phyloP scores from a whole-genome alignment of 53 echinoderm and acorn worm species.

The Holothuria leucospilota region DNA sequence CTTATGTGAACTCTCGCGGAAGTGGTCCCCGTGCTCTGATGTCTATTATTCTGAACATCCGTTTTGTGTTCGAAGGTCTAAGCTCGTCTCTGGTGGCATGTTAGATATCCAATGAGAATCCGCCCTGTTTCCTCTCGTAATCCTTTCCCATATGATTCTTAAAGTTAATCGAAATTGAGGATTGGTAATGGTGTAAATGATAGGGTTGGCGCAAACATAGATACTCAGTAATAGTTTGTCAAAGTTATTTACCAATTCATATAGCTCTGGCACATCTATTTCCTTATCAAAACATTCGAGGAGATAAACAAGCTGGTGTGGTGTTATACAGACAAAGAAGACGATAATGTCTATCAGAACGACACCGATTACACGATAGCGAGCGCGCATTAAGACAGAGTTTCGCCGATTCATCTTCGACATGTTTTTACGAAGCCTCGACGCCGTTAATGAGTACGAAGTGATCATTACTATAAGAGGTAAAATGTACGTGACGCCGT shows the following conservation, averaged over 20 bases:
- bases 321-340: slow-evolving; percentile 33
- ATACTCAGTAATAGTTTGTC: background rate
- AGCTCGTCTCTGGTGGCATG: no score
- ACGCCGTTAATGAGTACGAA: slow-evolving; percentile 17
- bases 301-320: slow-evolving; percentile 4
- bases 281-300: background rate
- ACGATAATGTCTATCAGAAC: slow-evolving; percentile 33
- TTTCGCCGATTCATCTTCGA: slow-evolving; percentile 20
- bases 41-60: no score
- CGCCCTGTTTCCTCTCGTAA: no score
- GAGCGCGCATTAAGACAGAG: slow-evolving; percentile 17
- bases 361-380: slow-evolving; percentile 30
- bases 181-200: slow-evolving; percentile 32
- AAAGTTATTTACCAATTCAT: background rate
- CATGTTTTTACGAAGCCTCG: slow-evolving; percentile 23
- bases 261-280: background rate
- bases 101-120: no score
- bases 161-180: slow-evolving; percentile 28
- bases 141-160: background rate
- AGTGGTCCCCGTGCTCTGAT: no score
- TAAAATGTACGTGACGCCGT: slow-evolving; percentile 5
- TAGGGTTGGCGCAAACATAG: slow-evolving; percentile 33
- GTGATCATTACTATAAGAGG: slow-evolving; percentile 17
- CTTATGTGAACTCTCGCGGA: no score
- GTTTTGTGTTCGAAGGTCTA: no score